phyloP scores from a whole-genome alignment of 2,113 vertebrate species.

The Embiotoca jacksoni region DNA sequence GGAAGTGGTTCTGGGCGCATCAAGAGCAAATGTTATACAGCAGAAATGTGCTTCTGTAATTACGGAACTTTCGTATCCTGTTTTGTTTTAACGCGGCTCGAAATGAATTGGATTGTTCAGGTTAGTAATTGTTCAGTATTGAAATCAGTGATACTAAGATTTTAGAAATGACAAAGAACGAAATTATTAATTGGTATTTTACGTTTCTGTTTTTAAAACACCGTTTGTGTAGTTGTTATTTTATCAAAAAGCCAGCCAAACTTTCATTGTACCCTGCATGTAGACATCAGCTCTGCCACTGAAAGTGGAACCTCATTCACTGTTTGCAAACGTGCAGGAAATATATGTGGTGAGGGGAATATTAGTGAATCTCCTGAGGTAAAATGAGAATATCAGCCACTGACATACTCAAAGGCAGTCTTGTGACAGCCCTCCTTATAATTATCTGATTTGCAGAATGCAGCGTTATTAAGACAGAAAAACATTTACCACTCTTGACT shows the following conservation, averaged over 20 bases:
- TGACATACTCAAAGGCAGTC: too few species aligned
- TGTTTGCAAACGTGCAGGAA: conserved; percentile 5
- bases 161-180: not conserved
- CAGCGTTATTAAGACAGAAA: not conserved
- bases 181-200: not conserved
- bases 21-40: conserved; percentile 45
- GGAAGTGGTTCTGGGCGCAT: conserved; percentile 75
- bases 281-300: not conserved
- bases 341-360: not conserved
- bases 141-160: conserved; percentile 16
- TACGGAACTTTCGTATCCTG: conserved; percentile 71
- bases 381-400: not conserved
- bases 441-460: not conserved
- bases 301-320: conserved; percentile 7
- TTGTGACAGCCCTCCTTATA: not conserved
- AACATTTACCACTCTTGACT: not conserved
- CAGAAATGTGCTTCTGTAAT: conserved; percentile 45
- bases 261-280: not conserved
- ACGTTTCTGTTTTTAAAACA: not conserved
- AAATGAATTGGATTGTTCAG: conserved; percentile 7
- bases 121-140: not conserved
- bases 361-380: too few species aligned
- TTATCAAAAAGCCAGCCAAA: conserved; percentile 8
- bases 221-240: too few species aligned
- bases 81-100: conserved; percentile 60